A percentile compares a stretch with the other conserved stretches of the same genome.
Evolutionary conservation across 1,140 invertebrate species (phyloP).

Genomic region (Daktulosphaira vitifoliae): DNA sequence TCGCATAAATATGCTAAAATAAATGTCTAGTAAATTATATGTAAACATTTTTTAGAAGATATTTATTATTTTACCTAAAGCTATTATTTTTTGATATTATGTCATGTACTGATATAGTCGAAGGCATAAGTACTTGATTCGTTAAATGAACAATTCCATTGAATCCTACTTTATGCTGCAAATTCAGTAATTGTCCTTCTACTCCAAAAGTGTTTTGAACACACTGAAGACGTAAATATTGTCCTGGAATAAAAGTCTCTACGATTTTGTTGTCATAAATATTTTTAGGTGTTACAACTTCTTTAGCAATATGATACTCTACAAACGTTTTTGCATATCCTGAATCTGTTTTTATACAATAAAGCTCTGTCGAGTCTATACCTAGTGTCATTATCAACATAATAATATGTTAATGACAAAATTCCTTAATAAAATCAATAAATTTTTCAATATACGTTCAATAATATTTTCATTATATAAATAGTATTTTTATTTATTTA

Average conservation of each 20-base stretch:
- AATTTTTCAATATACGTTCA: no score
- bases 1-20: not conserved
- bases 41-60: no score
- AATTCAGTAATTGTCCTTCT: not conserved
- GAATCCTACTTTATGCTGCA: not conserved
- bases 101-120: slow-evolving; percentile 38
- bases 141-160: not conserved
- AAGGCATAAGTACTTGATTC: slow-evolving; percentile 20
- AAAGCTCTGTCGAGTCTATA: not conserved
- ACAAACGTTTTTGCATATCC: not conserved
- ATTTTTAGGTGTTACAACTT: not conserved
- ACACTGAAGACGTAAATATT: not conserved
- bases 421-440: no score
- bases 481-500: no score
- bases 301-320: not conserved
- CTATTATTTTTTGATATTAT: slow-evolving; percentile 39
- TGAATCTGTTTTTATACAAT: not conserved
- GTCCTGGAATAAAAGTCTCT: not conserved
- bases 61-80: not conserved
- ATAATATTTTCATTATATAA: no score
- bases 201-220: slow-evolving; percentile 1
- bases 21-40: no score
- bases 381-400: no score
- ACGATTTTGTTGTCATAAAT: slow-evolving; percentile 11
- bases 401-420: no score